Base-by-base conservation (phyloP, 2,113 vertebrate genomes). In the Salvator merianae region DNA sequence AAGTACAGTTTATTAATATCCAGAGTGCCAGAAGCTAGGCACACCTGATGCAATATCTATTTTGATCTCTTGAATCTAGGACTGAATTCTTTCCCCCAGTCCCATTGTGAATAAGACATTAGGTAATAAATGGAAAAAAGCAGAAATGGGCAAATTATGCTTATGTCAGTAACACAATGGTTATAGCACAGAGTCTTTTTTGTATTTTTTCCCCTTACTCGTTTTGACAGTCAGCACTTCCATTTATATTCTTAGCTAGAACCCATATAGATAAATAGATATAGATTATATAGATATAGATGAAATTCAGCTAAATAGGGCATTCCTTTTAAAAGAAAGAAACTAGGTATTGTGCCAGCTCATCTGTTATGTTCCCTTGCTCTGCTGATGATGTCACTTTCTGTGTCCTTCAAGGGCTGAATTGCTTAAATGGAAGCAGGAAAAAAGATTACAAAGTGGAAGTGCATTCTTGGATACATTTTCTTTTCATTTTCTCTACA, bases 241-340 rank as follows among this genome's bases (percentile, higher is more conserved):
- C 24, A 4, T 79, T 82, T 75, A n/a, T 0, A 2, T 55, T 66
- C 3, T 2, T n/a, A 30, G 8, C 3, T n/a, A 26, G 10, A 71
- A 53, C 59, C 79, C 53, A 13, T 84, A 7, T 53, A 47, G 6
- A 47, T 47, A 47, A 9, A 47, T 47, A 9, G 43, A 47, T 47
- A 47, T 9, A 47, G 43, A 47, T n/a, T n/a, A n/a, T n/a, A 47
- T 47, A 9, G 43, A 47, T 47, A 47, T 9, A 47, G 43, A 47
- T 87, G 20, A 91, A 84, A 62, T 28, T 89, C 4, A 59, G 34
- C 70, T 84, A 69, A 83, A 77, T 59, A 88, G 65, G 83, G 62
- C 38, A 76, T 88, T 50, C 20, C 68, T 18, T 59, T 68, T 66
- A 24, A n/a, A 73, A 69, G 43, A 72, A 26, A 26, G 30, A 50